phyloP scores from a whole-genome alignment of 2,113 vertebrate genomes.

The Phalacrocorax carbo region DNA sequence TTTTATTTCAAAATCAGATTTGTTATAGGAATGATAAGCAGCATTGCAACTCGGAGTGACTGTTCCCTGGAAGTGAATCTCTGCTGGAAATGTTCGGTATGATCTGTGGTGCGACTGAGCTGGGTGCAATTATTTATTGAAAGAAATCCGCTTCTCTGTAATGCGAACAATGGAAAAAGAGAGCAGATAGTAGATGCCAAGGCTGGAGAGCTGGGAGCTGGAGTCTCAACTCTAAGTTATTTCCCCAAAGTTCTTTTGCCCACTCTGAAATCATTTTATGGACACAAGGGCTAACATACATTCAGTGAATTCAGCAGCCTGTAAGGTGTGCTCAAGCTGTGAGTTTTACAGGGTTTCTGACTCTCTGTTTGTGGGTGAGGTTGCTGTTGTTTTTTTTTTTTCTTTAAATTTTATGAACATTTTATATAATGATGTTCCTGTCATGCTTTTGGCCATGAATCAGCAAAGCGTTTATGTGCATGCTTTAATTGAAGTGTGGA shows the following conservation, averaged over 20 bases:
- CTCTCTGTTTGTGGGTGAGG: background rate
- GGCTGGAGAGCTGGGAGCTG: background rate
- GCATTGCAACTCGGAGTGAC: background rate
- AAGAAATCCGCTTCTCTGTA: background rate
- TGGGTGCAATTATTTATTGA: background rate
- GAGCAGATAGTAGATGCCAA: background rate
- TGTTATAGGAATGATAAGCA: background rate
- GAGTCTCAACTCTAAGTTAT: background rate
- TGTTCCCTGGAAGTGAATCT: background rate
- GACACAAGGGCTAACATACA: background rate
- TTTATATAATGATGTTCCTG: constrained; percentile 26
- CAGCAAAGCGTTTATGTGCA: constrained; percentile 38
- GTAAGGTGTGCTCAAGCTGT: background rate
- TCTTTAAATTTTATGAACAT: background rate
- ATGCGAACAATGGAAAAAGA: background rate
- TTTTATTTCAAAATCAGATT: background rate
- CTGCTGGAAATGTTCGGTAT: background rate
- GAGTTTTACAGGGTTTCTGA: background rate
- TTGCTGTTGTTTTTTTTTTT: background rate
- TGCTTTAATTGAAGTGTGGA: constrained; percentile 47
- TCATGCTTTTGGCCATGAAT: constrained; percentile 58
- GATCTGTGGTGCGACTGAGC: background rate
- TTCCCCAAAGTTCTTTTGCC: background rate
- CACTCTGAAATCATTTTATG: background rate
- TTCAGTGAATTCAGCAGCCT: background rate